A percentile compares a stretch with the other conserved stretches of the same genome.
Conservation (phyloP, 2,797 vertebrate species). For the Coranthus polyacanthus region DNA sequence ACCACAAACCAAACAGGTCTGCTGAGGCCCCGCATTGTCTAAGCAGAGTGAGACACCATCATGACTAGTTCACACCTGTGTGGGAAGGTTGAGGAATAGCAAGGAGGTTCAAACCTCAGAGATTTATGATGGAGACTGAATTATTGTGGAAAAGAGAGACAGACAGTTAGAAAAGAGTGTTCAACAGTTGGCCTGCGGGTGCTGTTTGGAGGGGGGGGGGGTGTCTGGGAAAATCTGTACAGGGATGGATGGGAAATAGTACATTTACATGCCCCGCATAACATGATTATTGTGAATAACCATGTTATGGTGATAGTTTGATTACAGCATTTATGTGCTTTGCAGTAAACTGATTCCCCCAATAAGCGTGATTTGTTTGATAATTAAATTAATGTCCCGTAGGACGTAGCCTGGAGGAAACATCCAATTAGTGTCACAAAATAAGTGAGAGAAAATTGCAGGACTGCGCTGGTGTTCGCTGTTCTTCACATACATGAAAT, state of each 20-base stretch:
- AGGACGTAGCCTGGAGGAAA: conserved; percentile 48
- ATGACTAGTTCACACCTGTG: conserved; percentile 77
- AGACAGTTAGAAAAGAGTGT: conserved; percentile 53
- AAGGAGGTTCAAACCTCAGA: conserved; percentile 47
- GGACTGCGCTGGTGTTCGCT: conserved; percentile 1
- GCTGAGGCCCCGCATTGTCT: conserved; percentile 73
- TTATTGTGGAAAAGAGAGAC: conserved; percentile 64
- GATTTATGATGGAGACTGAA: conserved; percentile 65
- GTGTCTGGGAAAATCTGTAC: conserved; percentile 7
- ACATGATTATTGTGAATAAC: conserved; percentile 61
- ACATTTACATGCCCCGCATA: conserved; percentile 38
- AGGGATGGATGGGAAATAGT: conserved; percentile 46
- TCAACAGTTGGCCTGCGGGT: conserved; percentile 47
- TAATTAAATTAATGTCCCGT: conserved; percentile 59
- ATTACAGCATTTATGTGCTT: conserved; percentile 59
- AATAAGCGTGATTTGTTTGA: conserved; percentile 58
- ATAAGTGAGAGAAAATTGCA: conserved; percentile 19
- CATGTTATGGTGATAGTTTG: conserved; percentile 58
- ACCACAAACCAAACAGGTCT: conserved; percentile 76
- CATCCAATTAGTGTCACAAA: conserved; percentile 43
- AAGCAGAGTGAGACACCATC: conserved; percentile 62
- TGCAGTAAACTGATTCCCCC: conserved; percentile 55
- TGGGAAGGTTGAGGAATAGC: conserved; percentile 71
- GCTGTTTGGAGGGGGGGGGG: conserved; percentile 24
- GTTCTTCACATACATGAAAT: neutral